phyloP scores from a whole-genome alignment of 2,797 vertebrate genomes.

The Spondyliosoma cantharus region DNA sequence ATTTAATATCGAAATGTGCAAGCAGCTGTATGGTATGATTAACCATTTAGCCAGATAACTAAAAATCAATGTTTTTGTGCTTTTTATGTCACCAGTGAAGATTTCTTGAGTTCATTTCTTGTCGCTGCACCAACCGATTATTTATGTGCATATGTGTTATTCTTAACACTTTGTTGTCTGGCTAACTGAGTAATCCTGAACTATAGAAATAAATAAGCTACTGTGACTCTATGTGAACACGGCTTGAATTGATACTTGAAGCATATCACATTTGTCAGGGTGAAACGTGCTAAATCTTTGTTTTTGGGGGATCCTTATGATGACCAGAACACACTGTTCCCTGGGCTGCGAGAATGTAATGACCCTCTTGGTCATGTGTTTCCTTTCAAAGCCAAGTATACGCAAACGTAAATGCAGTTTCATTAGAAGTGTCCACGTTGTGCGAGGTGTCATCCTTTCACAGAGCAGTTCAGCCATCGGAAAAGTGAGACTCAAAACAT shows the following conservation, averaged over 20 bases:
- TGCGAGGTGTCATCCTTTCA: background rate
- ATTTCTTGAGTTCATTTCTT: conserved; percentile 9
- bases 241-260: conserved; percentile 54
- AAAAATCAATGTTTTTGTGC: conserved; percentile 1
- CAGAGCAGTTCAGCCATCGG: background rate
- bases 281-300: background rate
- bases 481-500: conserved; percentile 13
- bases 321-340: background rate
- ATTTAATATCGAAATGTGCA: conserved; percentile 24
- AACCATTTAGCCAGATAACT: conserved; percentile 42
- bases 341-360: conserved; percentile 15
- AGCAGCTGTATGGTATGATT: conserved; percentile 4
- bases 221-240: conserved; percentile 12
- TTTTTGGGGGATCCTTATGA: conserved; percentile 10
- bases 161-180: conserved; percentile 37
- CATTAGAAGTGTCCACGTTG: conserved; percentile 2
- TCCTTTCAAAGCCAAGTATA: background rate
- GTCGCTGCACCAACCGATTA: conserved; percentile 12
- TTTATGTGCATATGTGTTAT: background rate
- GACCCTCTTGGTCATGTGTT: background rate
- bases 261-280: conserved; percentile 27
- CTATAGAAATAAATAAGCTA: conserved; percentile 12
- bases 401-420: background rate
- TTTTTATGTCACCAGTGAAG: background rate
- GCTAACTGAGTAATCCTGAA: conserved; percentile 39